Base-by-base conservation (phyloP, 1,140 invertebrate species). In the Cotesia vestalis region DNA sequence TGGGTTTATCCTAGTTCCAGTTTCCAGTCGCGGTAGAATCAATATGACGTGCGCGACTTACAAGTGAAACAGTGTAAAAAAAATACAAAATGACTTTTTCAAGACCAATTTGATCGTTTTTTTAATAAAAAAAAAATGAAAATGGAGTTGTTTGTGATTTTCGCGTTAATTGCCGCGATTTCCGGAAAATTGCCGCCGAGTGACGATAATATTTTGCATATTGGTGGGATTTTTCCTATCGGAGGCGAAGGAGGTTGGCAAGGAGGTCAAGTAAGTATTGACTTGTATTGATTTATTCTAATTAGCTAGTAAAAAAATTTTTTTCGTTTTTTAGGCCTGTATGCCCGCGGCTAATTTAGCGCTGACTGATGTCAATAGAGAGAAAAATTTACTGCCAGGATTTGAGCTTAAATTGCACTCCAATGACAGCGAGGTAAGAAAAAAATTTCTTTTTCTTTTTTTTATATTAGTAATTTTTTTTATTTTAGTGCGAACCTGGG, bases 221-320 rank as follows among this genome's bases (percentile, higher is more conserved):
- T 99, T 84, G 98, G 96, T 61, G 98, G 96, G 20, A 98, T 99
- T 77, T 99, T 99, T 88, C 98, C 98, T 3, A 99, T 98, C 85
- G 92, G 90, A 67, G 96, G 96, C 9, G 93, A 96, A 81, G 97
- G 96, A 66, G 96, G 97, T 68, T 98, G 98, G 96, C 93, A 97
- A 84, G 95, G 96, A 69, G 95, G 96, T 11, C 95, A 96, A 90
- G 90, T 90, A 79, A 77, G 73, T 71, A 20, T 69, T 73, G 57
- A 36, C 2, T 57, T 55, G 53, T 17, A 36, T 14, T 27, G 27
- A 27, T 27, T 64, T 4, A 9, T 12, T 27, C 34, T 35, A 36
- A 35, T 9, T 4, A 62, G 5, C 3, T 4, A 62, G 9, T 62
- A 34, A 9, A 34, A 14, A 35, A 64, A 27, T 12, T 67, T 38